phyloP scores from a whole-genome alignment of 2,888 invertebrate genomes.

The Andricus quercusramuli region DNA sequence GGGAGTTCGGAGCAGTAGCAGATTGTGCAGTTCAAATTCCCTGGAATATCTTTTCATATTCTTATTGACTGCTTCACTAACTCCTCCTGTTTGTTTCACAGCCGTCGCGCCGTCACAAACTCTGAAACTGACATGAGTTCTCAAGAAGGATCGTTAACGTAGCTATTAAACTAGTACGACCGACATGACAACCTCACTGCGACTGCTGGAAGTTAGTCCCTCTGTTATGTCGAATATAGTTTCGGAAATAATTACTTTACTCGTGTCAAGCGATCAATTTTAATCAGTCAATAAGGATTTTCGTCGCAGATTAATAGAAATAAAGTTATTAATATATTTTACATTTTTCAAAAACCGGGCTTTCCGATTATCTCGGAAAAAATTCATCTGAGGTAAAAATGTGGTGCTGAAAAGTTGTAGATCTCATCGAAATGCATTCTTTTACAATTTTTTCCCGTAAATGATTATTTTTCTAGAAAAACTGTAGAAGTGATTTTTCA shows the following conservation, averaged over 20 bases:
- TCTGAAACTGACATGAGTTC: constrained; percentile 29
- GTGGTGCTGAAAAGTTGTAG: too few species aligned
- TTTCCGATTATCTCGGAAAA: too few species aligned
- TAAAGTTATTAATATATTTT: too few species aligned
- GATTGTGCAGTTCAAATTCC: neutral
- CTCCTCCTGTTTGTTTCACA: constrained; percentile 8
- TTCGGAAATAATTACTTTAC: neutral
- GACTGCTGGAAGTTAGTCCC: constrained; percentile 13
- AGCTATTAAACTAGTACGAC: constrained; percentile 23
- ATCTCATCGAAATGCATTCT: too few species aligned
- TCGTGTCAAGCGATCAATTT: neutral
- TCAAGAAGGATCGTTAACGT: constrained; percentile 30
- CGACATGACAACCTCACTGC: constrained; percentile 7
- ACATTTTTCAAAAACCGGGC: too few species aligned
- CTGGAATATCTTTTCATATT: neutral
- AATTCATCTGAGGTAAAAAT: too few species aligned
- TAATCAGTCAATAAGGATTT: too few species aligned
- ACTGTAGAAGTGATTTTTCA: too few species aligned
- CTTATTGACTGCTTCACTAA: constrained; percentile 8
- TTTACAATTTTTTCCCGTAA: too few species aligned
- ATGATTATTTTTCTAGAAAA: too few species aligned
- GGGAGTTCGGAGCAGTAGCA: neutral
- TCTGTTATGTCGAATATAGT: neutral
- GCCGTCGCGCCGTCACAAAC: constrained; percentile 25
- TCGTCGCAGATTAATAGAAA: too few species aligned